Base-by-base conservation (phyloP, 2,113 vertebrate genomes). In the Tachuris rubrigastra region DNA sequence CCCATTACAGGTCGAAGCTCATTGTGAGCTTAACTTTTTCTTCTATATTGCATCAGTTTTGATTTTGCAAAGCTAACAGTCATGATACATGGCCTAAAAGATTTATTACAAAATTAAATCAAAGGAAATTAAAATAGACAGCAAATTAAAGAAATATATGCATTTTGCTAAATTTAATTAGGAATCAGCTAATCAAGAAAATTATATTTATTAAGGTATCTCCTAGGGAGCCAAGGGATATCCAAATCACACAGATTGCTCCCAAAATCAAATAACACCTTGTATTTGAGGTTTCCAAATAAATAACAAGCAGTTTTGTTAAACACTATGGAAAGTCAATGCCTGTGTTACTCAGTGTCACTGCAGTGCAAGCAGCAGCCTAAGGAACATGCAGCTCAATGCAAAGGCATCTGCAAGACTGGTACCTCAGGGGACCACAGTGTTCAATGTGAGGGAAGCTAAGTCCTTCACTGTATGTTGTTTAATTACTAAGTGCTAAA, bases 301-400 rank as follows among this genome's bases (percentile, higher is more conserved):
- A 74, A 71, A 69, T 71, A 92, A 24, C 56, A 47, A 78, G 11
- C 22, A 49, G 31, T 72, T 68, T 56, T 74, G 33, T 50, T 47
- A 74, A 71, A 85, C 23, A 22, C 53, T 46, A 7, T 50, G 71
- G 82, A 73, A 74, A 63, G 35, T 30, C 46, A 75, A 73, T 35
- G 37, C 20, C 78, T 59, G 3, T 8, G 13, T 79, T 27, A 49
- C 11, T 22, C 3, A 37, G 12, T 4, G 49, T 11, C 35, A 56
- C 69, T 76, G 58, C n/a, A 21, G 14, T 62, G 37, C 30, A 33
- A 69, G 52, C 25, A 46, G 44, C 41, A 85, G 66, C 8, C 67
- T 83, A 31, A 50, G 82, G 39, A 71, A 2, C 0, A 0, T 2
- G 31, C 39, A 67, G 47, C 7, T 73, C 0, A 1, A 14, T 14